Evolutionary conservation across 2,113 vertebrate species (phyloP), one percentile per base, ranked within the genome.

Genomic region (Syngnathus typhle): DNA sequence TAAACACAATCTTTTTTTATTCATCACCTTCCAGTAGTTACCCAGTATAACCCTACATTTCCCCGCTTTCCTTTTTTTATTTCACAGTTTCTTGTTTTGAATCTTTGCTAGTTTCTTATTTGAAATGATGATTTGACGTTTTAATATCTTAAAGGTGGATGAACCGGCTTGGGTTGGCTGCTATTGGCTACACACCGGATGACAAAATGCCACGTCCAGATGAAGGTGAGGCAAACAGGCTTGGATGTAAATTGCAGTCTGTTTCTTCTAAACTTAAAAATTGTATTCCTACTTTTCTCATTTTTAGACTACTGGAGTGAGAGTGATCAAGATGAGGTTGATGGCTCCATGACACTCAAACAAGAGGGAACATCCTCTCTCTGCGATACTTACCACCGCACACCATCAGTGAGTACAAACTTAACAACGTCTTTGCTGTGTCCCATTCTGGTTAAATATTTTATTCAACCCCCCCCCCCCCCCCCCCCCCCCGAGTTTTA

Each of bases 271-370:
- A 69, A 49, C 10, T 58, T 10, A 3, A n/a, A 69, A 27, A 49
- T 7, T 65, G 44, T 49, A 23, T 70, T 27, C 67, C 58, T 58
- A 13, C 66, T 58, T 44, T 16, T 64, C 38, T 64, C 46, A 9
- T 15, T 3, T 5, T 83, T 87, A 96, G 95, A 96, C 88, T 96
- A 96, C 85, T 96, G 95, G 95, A 96, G 95, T 16, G 95, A 96
- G 82, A 96, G 95, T 0, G 95, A 96, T 80, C 95, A 96, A 76
- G 95, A 96, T 6, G 95, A 96, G 21, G 79, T 92, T 0, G 94
- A 96, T 0, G 93, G 94, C 68, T 94, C 93, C 0, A 91, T 95
- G 89, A 95, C 94, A 1, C 87, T 96, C 80, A 96, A 95, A 82
- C 94, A 95, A 83, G 95, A 96, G 70, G 92, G 87, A 63, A 92